Percentiles rank a stretch among this genome's conserved stretches.
Evolutionary conservation across 2,888 invertebrate species (phyloP).

Genomic region (Amphipyra tragopoginis): DNA sequence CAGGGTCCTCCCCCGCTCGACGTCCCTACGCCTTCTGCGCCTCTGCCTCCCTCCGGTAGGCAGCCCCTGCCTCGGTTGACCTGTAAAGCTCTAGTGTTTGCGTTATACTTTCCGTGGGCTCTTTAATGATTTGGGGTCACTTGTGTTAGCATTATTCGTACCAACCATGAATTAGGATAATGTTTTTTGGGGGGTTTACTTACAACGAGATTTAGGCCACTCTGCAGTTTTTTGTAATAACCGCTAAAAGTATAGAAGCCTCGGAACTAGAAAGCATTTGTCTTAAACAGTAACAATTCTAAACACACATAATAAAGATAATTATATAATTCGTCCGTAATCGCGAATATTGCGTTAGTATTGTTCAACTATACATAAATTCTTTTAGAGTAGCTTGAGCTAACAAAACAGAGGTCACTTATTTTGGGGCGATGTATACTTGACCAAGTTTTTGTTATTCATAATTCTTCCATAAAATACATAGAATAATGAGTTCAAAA

Average conservation of each 20-base stretch:
- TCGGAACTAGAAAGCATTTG: too few species aligned
- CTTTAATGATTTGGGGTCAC: constrained; percentile 78
- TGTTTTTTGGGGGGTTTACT: constrained; percentile 1
- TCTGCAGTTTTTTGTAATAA: neutral
- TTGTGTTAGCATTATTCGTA: constrained; percentile 50
- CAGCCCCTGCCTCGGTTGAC: constrained; percentile 78
- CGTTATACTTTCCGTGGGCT: constrained; percentile 78
- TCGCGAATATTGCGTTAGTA: constrained; percentile 45
- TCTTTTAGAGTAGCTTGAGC: constrained; percentile 54
- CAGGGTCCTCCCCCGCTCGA: constrained; percentile 85
- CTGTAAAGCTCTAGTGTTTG: constrained; percentile 85
- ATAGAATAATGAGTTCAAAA: constrained; percentile 46
- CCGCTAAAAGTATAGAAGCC: neutral
- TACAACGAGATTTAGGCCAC: neutral
- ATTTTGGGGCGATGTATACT: constrained; percentile 64
- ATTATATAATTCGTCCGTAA: constrained; percentile 41
- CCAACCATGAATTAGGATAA: constrained; percentile 24
- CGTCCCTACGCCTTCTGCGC: constrained; percentile 80
- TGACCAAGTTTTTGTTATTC: constrained; percentile 65
- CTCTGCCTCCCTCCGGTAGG: constrained; percentile 73
- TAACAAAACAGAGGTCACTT: constrained; percentile 60
- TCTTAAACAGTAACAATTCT: constrained; percentile 3
- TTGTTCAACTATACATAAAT: constrained; percentile 57
- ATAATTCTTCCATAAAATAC: constrained; percentile 55
- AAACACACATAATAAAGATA: constrained; percentile 33